Percentiles rank a stretch among this genome's conserved stretches.
These are phyloP conservation scores for Phasia obesa DNA, from an alignment of 2,888 invertebrate species.

Conservation along the genomic window DNA sequence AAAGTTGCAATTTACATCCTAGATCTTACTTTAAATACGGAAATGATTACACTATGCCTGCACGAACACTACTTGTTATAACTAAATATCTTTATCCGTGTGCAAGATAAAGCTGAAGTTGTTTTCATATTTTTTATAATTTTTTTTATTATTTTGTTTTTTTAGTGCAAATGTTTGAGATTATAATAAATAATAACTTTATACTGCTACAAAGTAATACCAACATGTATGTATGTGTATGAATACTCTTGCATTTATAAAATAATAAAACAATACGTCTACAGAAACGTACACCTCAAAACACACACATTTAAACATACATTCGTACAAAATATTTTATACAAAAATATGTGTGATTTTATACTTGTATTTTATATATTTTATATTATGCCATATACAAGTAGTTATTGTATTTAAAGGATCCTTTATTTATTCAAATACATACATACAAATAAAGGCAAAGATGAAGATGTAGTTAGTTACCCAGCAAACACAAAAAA, in stretches of 20 bases:
- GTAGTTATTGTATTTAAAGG: constrained; percentile 39
- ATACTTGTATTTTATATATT: constrained; percentile 38
- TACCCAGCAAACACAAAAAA: too few species aligned
- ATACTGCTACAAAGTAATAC: constrained; percentile 9
- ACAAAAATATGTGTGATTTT: constrained; percentile 15
- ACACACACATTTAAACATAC: background rate
- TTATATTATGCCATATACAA: background rate
- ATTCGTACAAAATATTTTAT: constrained; percentile 2
- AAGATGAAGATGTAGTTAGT: too few species aligned
- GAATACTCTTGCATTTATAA: background rate
- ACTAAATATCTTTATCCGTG: constrained; percentile 17
- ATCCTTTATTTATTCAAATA: constrained; percentile 41
- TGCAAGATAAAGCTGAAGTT: constrained; percentile 16
- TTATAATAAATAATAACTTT: constrained; percentile 42
- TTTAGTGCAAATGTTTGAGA: constrained; percentile 27
- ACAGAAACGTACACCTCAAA: background rate
- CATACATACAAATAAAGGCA: background rate
- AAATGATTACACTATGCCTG: background rate
- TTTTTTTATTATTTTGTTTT: constrained; percentile 1
- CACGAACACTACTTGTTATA: constrained; percentile 7
- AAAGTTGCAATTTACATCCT: background rate
- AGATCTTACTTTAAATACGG: background rate
- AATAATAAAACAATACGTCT: constrained; percentile 26
- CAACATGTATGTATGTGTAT: background rate
- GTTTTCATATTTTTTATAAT: constrained; percentile 17